Evolutionary conservation across 2,888 invertebrate genomes (phyloP).

Genomic region (Scaptomyza parva): DNA sequence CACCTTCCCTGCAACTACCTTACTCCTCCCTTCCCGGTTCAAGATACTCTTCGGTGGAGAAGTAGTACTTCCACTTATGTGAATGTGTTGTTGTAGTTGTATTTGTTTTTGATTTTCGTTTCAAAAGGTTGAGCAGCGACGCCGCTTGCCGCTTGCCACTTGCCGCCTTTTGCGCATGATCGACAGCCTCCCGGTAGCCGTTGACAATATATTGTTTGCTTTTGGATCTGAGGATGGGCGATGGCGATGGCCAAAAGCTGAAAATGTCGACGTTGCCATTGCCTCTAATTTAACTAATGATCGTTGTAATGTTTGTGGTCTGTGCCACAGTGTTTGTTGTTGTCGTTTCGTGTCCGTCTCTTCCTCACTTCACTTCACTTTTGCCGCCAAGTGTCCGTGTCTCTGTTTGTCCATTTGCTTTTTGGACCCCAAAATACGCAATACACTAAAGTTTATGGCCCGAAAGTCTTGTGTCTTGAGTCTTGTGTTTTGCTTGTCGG

Average conservation of each 20-base stretch:
- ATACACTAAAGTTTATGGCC: constrained; percentile 25
- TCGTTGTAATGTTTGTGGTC: constrained; percentile 81
- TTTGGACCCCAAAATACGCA: constrained; percentile 52
- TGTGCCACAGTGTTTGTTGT: constrained; percentile 65
- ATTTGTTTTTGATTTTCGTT: constrained; percentile 73
- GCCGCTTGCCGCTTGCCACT: constrained; percentile 45
- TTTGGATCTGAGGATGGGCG: constrained; percentile 36
- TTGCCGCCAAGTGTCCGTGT: constrained; percentile 66
- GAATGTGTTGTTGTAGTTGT: constrained; percentile 13
- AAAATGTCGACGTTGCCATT: constrained; percentile 40
- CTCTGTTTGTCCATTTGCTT: constrained; percentile 68
- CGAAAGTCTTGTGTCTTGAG: constrained; percentile 47
- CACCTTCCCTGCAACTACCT: constrained; percentile 34
- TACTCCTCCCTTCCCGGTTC: constrained; percentile 29
- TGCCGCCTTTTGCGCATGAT: constrained; percentile 74
- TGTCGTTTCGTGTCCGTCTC: constrained; percentile 28
- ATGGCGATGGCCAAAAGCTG: constrained; percentile 23
- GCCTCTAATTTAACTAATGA: constrained; percentile 82
- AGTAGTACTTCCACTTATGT: constrained; percentile 2
- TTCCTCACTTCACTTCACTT: constrained; percentile 70
- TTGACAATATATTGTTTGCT: constrained; percentile 58
- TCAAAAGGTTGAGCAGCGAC: constrained; percentile 67
- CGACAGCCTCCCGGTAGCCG: constrained; percentile 78
- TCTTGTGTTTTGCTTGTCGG: constrained; percentile 56
- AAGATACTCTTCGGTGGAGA: constrained; percentile 45